Conservation (phyloP, 2,113 vertebrate species). For the Cranoglanis bouderius region DNA sequence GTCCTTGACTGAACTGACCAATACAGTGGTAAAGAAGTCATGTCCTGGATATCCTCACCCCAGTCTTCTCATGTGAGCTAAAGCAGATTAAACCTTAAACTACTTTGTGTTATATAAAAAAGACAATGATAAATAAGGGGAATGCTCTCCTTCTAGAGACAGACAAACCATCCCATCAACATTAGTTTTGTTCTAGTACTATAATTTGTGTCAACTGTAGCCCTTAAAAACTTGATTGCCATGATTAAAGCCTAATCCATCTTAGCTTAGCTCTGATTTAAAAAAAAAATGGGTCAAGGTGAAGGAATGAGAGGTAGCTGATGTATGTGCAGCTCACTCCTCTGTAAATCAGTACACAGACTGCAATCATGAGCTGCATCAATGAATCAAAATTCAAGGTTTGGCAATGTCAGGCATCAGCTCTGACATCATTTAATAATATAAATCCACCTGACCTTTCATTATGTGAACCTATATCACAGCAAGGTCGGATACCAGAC, state of each 20-base stretch:
- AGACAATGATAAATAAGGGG: not conserved
- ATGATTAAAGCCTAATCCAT: not conserved
- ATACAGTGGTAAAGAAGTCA: not conserved
- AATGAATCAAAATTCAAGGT: not conserved
- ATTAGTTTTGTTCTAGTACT: not conserved
- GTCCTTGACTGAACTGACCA: not conserved
- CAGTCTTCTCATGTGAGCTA: not conserved
- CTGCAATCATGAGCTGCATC: not conserved
- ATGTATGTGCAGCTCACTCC: not conserved
- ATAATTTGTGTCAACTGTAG: conserved; percentile 5
- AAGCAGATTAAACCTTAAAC: conserved; percentile 11
- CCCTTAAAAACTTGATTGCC: not conserved
- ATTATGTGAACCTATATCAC: not conserved
- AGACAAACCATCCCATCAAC: not conserved
- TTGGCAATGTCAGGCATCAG: not conserved
- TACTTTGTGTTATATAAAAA: conserved; percentile 9
- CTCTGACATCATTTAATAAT: not conserved
- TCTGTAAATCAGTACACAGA: not conserved
- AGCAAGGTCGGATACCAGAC: not conserved
- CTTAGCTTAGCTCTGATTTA: conserved; percentile 17
- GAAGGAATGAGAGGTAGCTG: conserved; percentile 17
- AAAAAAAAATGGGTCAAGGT: not conserved
- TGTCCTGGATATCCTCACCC: not conserved
- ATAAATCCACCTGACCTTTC: not conserved
- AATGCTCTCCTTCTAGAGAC: not conserved